Base-by-base conservation (phyloP, 1,140 invertebrate genomes). In the Aphelenchoides besseyi region DNA sequence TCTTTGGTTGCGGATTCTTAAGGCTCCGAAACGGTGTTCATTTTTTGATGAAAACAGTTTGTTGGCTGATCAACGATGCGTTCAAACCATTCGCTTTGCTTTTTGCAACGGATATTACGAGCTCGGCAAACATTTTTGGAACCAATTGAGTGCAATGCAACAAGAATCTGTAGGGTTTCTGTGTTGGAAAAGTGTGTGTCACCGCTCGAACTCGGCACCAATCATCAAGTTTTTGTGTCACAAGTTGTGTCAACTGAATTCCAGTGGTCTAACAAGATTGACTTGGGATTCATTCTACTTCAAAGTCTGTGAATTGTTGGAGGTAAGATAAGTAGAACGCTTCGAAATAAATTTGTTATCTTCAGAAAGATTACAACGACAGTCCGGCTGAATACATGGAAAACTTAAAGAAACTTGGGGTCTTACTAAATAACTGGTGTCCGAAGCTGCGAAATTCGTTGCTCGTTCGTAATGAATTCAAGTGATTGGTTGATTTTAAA, bases 201-300 rank as follows among this genome's bases (percentile, higher is more conserved):
- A 72, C 54, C 70, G 35, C 55, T 73, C 74, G 23, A 32, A 79
- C 48, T 74, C 78, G 23, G 53, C 53, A 12, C 71, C 79, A 62
- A 61, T 79, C 2, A 69, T 78, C 8, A 67, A 68, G 29, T 78
- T 78, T 67, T 62, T 79, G 23, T 79, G 76, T 37, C 33, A 53
- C 12, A 23, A 52, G 12, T 55, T 78, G 8, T 78, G 76, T 55
- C 30, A 28, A 32, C 68, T 78, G 2, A 78, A 78, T 59, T 37
- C 52, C 30, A 32, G 61, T 52, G 76, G 76, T 29, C 70, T 78
- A 71, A 61, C 70, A 8, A 67, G 77, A 16, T 48, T 78, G n/a
- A 78, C 74, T 12, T 78, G 76, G 76, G 73, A 78, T 48, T 75
- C 70, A 35, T 78, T 78, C 67, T 78, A 78, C 52, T 33, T 73